phyloP scores from a whole-genome alignment of 1,140 invertebrate genomes.

The Geopemphigus sp. region DNA sequence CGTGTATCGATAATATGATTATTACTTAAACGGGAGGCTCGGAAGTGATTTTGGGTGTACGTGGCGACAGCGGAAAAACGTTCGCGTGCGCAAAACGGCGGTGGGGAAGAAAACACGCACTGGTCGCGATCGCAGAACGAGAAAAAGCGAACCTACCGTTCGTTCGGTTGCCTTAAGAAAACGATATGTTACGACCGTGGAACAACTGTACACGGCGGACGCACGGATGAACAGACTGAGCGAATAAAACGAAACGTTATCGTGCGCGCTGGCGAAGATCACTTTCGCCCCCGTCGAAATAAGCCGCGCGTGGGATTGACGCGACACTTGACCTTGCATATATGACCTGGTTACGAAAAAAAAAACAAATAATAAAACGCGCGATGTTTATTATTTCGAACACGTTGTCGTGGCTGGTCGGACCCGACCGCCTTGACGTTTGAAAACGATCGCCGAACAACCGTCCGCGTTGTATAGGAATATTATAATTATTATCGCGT shows the following conservation, averaged over 20 bases:
- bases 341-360: constrained; percentile 40
- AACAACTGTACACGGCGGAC: no score
- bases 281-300: constrained; percentile 8
- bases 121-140: no score
- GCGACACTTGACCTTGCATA: constrained; percentile 39
- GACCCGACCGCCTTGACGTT: constrained; percentile 39
- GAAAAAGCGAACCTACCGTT: no score
- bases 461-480: background rate
- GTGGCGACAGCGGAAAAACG: no score
- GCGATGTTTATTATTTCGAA: constrained; percentile 22
- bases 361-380: background rate
- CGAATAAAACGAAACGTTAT: background rate
- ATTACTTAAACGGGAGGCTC: no score
- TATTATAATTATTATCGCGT: background rate
- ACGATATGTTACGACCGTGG: no score
- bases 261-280: background rate
- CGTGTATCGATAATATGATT: no score
- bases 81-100: no score
- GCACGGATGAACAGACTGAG: no score
- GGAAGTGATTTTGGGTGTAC: no score
- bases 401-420: background rate
- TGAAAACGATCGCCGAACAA: background rate
- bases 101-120: no score
- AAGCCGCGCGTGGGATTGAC: constrained; percentile 11
- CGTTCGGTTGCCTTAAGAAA: no score